Evolutionary conservation across 1,140 invertebrate species (phyloP), one percentile per base, ranked within the genome.

Genomic region (Dendroctonus valens): DNA sequence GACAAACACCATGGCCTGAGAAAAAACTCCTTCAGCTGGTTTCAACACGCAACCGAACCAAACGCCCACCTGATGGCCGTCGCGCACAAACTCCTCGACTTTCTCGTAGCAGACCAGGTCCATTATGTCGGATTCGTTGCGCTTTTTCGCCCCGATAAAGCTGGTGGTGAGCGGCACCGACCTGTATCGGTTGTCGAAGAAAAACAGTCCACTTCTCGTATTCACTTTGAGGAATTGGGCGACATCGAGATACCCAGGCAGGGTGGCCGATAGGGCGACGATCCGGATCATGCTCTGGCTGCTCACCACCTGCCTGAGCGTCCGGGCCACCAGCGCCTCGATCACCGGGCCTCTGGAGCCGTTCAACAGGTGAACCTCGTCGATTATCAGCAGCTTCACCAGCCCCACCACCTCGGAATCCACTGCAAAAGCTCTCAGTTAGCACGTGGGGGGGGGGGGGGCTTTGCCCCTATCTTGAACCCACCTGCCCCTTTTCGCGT

Each of bases 181-280:
- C 40, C 2, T 96, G n/a, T 99, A 99, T 8, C 97, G 85, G 3
- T 91, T 89, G 83, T 99, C 98, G 78, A 99, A 99, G 80, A 91
- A 99, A 79, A 99, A 99, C 0, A 99, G 81, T 5, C 97, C 97
- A 60, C 89, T 88, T 72, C 90, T 86, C 0, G 92, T 91, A 82
- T 98, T 98, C 0, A 99, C 98, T 52, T 92, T 82, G 9, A 99
- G 82, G 78, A 99, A 99, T 69, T 87, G 82, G 0, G 96, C 95
- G 15, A 99, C 96, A 82, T 99, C 98, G 0, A 96, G 79, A 76
- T 99, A 99, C 80, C 99, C 99, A 4, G 98, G 98, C 60, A 99
- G 79, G 0, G 98, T 99, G 0, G 97, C 98, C 0, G 97, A 99
- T 7, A 99, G 78, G 3, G 97, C 97, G n/a, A 99, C 89, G 64